Percentiles rank a stretch among this genome's conserved stretches.
phyloP scores from a whole-genome alignment of 1,140 invertebrate genomes.

The Zaprionus camerounensis region DNA sequence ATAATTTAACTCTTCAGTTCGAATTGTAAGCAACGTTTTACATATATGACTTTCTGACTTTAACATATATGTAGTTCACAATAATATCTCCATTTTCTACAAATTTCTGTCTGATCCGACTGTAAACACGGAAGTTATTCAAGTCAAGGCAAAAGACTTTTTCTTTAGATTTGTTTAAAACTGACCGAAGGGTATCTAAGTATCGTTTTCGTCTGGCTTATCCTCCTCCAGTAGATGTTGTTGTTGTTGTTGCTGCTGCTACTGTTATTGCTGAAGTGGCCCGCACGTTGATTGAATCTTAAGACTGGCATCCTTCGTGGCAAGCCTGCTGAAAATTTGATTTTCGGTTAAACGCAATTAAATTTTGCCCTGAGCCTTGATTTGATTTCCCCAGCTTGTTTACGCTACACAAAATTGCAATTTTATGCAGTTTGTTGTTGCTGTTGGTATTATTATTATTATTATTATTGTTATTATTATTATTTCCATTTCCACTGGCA shows the following conservation, averaged over 20 bases:
- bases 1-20: too few relatives aligned
- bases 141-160: background rate
- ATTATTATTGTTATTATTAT: slow-evolving; percentile 17
- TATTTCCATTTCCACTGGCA: slow-evolving; percentile 1
- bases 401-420: slow-evolving; percentile 70
- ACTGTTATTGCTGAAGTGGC: slow-evolving; percentile 33
- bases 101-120: too few relatives aligned
- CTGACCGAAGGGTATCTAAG: too few relatives aligned
- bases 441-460: slow-evolving; percentile 21
- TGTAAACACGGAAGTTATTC: too few relatives aligned
- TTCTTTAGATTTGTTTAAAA: too few relatives aligned
- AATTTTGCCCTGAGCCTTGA: slow-evolving; percentile 71
- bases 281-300: slow-evolving; percentile 70
- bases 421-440: slow-evolving; percentile 63
- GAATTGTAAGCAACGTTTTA: too few relatives aligned
- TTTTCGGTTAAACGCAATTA: slow-evolving; percentile 81
- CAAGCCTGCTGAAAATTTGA: slow-evolving; percentile 65
- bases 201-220: background rate
- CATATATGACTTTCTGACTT: background rate
- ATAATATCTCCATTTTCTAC: too few relatives aligned
- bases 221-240: slow-evolving; percentile 24
- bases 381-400: slow-evolving; percentile 64
- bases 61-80: too few relatives aligned
- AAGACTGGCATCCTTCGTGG: slow-evolving; percentile 48
- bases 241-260: slow-evolving; percentile 51